Evolutionary conservation across 2,888 invertebrate species (phyloP).

Genomic region (Ganaspis brasiliensis): DNA sequence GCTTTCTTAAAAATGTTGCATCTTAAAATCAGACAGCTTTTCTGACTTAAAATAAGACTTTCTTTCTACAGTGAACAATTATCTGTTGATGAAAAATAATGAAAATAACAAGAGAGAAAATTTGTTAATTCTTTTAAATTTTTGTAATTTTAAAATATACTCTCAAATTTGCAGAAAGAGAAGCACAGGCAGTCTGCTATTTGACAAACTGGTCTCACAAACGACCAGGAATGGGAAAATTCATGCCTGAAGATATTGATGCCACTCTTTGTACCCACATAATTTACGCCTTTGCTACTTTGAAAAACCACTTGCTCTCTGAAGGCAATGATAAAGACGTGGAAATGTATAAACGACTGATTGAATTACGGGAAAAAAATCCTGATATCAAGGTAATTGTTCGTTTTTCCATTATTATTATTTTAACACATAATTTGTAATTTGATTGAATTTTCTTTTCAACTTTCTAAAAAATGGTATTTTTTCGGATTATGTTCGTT

Average conservation of each 20-base stretch:
- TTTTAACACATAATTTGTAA: neutral
- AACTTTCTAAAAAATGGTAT: neutral
- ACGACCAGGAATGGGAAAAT: slow-evolving; percentile 93
- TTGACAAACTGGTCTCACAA: slow-evolving; percentile 98
- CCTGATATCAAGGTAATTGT: slow-evolving; percentile 93
- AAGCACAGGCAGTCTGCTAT: slow-evolving; percentile 95
- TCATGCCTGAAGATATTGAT: slow-evolving; percentile 94
- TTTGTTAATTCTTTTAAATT: slow-evolving; percentile 34
- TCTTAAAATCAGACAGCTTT: too few relatives aligned
- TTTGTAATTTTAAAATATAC: slow-evolving; percentile 33
- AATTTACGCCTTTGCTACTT: slow-evolving; percentile 96
- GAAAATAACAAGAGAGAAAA: too few relatives aligned
- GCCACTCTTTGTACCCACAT: slow-evolving; percentile 95
- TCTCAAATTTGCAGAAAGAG: slow-evolving; percentile 84
- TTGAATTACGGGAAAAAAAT: slow-evolving; percentile 93
- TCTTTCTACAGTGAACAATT: too few relatives aligned
- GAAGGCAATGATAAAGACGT: slow-evolving; percentile 91
- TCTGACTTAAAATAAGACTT: too few relatives aligned
- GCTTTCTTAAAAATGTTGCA: too few relatives aligned
- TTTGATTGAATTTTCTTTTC: too few relatives aligned
- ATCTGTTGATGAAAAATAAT: too few relatives aligned
- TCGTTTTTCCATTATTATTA: too few relatives aligned
- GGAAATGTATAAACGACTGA: slow-evolving; percentile 92
- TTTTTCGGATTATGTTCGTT: slow-evolving; percentile 10
- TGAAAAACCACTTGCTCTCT: slow-evolving; percentile 91